phyloP scores from a whole-genome alignment of 1,140 invertebrate species.

The Marisa cornuarietis region DNA sequence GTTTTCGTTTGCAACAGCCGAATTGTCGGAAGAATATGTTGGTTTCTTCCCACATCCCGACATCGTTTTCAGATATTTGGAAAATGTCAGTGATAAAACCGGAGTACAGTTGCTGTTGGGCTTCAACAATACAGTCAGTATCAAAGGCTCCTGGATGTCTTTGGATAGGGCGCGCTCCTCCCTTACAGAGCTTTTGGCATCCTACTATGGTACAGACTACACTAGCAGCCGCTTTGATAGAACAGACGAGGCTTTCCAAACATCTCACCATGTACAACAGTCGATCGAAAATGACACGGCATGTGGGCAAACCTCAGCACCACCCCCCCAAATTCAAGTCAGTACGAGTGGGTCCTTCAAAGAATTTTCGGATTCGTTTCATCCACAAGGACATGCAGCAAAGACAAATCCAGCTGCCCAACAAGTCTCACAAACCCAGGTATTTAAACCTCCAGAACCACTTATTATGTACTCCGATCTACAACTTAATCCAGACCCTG shows the following conservation, averaged over 20 bases:
- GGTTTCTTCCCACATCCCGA: slow-evolving; percentile 27
- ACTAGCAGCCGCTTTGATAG: background rate
- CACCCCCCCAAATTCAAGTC: background rate
- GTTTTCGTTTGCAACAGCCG: slow-evolving; percentile 30
- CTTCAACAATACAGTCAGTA: slow-evolving; percentile 7
- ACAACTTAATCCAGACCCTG: slow-evolving; percentile 12
- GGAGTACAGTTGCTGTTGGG: slow-evolving; percentile 23
- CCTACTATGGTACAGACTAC: slow-evolving; percentile 5
- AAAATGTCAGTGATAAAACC: slow-evolving; percentile 21
- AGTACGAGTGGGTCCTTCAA: background rate
- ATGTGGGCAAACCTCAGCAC: background rate
- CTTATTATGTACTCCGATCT: slow-evolving; percentile 18
- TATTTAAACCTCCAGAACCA: slow-evolving; percentile 10
- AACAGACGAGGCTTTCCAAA: background rate
- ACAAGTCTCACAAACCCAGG: background rate
- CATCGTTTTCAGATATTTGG: slow-evolving; percentile 24
- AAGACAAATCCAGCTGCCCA: background rate
- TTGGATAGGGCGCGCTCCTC: slow-evolving; percentile 20
- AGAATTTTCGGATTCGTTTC: background rate
- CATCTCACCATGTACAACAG: background rate
- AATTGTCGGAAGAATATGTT: slow-evolving; percentile 29
- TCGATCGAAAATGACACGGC: background rate
- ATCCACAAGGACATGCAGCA: background rate
- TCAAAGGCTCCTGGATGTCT: slow-evolving; percentile 33
- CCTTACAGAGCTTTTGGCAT: slow-evolving; percentile 27